phyloP scores from a whole-genome alignment of 2,113 vertebrate species.

The Entelurus aequoreus region DNA sequence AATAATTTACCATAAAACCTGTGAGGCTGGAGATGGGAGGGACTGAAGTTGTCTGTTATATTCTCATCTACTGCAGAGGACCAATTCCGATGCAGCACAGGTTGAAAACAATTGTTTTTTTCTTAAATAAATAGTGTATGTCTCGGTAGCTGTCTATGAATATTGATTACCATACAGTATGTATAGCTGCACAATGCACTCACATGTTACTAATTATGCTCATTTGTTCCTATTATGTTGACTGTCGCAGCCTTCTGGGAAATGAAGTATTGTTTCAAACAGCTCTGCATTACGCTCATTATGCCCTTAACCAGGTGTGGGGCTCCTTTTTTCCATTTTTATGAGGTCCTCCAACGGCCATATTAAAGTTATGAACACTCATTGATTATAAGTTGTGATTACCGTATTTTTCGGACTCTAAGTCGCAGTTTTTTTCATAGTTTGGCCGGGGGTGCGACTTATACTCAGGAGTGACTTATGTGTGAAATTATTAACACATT shows the following conservation, averaged over 20 bases:
- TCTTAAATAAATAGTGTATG: background rate
- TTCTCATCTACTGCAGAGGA: conserved; percentile 14
- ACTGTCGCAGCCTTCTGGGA: conserved; percentile 29
- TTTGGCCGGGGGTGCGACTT: no score
- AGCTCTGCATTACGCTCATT: conserved; percentile 22
- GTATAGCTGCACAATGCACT: background rate
- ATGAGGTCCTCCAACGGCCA: background rate
- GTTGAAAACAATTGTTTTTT: conserved; percentile 5
- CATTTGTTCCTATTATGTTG: conserved; percentile 23
- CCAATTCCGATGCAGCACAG: background rate
- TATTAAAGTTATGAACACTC: background rate
- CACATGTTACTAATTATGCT: conserved; percentile 18
- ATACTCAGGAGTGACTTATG: no score
- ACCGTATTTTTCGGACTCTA: no score
- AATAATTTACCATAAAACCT: conserved; percentile 65
- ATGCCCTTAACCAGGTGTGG: background rate
- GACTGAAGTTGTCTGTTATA: conserved; percentile 25
- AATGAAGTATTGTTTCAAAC: conserved; percentile 47
- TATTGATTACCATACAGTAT: background rate
- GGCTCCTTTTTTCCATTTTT: background rate
- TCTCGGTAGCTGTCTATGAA: background rate
- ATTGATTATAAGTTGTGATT: no score
- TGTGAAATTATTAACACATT: no score
- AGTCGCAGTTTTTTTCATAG: no score
- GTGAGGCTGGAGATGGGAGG: conserved; percentile 39